These are phyloP conservation scores for Chymomyza costata DNA, from an alignment of 1,140 invertebrate genomes.

Conservation along the genomic window DNA sequence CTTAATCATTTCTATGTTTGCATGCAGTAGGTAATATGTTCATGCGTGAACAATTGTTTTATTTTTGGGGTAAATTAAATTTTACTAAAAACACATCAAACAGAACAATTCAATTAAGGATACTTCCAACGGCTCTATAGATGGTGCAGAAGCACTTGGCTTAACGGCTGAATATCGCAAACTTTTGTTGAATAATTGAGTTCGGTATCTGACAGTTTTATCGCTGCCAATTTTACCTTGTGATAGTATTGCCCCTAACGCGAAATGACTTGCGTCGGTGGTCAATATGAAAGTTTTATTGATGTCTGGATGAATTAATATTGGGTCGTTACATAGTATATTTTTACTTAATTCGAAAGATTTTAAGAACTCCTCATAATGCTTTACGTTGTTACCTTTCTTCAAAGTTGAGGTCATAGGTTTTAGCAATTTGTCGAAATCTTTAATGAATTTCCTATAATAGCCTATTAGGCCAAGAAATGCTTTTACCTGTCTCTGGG, in stretches of 20 bases:
- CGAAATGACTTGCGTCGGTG: constrained; percentile 7
- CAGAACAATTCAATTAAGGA: no score
- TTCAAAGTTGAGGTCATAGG: background rate
- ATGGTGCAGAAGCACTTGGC: no score
- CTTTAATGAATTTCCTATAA: constrained; percentile 1
- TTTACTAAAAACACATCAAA: no score
- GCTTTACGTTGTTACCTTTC: background rate
- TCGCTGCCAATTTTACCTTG: background rate
- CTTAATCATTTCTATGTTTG: no score
- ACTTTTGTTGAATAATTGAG: constrained; percentile 5
- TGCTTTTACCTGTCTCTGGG: background rate
- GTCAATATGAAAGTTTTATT: background rate
- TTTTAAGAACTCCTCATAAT: background rate
- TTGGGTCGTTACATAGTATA: background rate
- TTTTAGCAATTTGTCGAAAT: constrained; percentile 1
- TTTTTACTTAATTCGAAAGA: constrained; percentile 8
- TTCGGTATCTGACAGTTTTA: constrained; percentile 5
- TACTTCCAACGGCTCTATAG: no score
- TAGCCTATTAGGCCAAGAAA: no score
- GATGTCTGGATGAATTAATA: constrained; percentile 7
- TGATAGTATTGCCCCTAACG: background rate
- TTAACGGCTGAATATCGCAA: no score
- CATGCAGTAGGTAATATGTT: no score
- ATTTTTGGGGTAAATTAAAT: no score
- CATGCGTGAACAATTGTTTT: no score